These are phyloP conservation scores for Acrossocheilus wenchowensis DNA, from an alignment of 2,797 vertebrate species.

Conservation along the genomic window DNA sequence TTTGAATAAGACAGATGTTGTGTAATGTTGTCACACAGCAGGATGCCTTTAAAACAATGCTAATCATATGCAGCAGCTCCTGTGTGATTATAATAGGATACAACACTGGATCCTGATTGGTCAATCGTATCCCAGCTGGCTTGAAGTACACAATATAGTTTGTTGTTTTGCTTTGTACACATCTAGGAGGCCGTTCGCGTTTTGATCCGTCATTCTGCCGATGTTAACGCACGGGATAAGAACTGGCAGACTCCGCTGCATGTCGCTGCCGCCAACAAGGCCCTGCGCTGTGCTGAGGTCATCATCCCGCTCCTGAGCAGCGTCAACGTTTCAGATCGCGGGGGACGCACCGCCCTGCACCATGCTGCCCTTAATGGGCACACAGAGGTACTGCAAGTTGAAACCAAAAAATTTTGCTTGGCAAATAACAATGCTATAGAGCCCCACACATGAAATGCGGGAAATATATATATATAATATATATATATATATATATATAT, in stretches of 20 bases:
- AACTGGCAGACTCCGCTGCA: conserved; percentile 98
- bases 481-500: too few species aligned
- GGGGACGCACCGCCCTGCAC: conserved; percentile 92
- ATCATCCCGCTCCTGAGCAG: conserved; percentile 93
- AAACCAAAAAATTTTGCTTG: background rate
- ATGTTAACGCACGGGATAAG: conserved; percentile 96
- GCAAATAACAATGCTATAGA: background rate
- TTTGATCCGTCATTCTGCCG: conserved; percentile 93
- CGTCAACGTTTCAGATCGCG: conserved; percentile 95
- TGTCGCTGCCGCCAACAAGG: conserved; percentile 92
- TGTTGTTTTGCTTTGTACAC: background rate
- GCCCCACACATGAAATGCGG: background rate
- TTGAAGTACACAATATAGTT: background rate
- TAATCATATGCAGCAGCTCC: background rate
- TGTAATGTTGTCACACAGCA: background rate
- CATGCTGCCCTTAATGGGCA: conserved; percentile 95
- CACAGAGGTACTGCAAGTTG: conserved; percentile 79
- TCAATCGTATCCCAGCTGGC: background rate
- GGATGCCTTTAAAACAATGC: background rate
- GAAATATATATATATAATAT: background rate
- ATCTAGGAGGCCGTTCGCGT: conserved; percentile 90
- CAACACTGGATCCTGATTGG: background rate
- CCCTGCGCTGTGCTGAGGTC: conserved; percentile 90
- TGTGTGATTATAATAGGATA: background rate
- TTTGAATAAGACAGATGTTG: background rate